These are phyloP conservation scores for Clunio marinus DNA, from an alignment of 2,888 invertebrate species.

Conservation along the genomic window DNA sequence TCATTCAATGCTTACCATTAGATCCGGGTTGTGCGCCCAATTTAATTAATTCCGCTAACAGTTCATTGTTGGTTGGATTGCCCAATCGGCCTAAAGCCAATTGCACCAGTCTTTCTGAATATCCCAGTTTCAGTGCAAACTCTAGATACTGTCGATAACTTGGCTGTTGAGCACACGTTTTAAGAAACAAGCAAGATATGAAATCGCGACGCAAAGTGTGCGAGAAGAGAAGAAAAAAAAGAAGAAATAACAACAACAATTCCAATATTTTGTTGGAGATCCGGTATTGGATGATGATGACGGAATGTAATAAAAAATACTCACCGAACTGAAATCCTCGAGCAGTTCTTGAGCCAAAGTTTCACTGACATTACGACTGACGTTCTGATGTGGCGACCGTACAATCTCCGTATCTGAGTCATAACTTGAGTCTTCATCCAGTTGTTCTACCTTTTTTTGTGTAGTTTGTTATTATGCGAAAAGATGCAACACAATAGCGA, in stretches of 20 bases:
- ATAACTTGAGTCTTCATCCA: slow-evolving; percentile 72
- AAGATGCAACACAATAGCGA: not conserved
- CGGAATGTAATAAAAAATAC: slow-evolving; percentile 40
- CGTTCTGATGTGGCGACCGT: slow-evolving; percentile 62
- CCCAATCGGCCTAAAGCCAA: slow-evolving; percentile 81
- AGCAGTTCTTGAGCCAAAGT: slow-evolving; percentile 81
- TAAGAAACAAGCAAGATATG: slow-evolving; percentile 29
- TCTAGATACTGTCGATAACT: slow-evolving; percentile 67
- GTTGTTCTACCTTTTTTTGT: slow-evolving; percentile 29
- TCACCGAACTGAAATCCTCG: slow-evolving; percentile 59
- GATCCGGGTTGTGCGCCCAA: slow-evolving; percentile 57
- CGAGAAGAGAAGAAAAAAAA: slow-evolving; percentile 21
- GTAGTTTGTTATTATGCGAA: not conserved
- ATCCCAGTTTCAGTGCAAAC: slow-evolving; percentile 88
- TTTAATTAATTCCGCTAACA: slow-evolving; percentile 83
- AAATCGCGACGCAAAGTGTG: slow-evolving; percentile 8
- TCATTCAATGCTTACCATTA: slow-evolving; percentile 28
- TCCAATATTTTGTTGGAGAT: slow-evolving; percentile 35
- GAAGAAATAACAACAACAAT: slow-evolving; percentile 30
- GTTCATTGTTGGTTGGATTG: slow-evolving; percentile 79
- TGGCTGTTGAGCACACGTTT: slow-evolving; percentile 39
- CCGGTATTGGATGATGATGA: slow-evolving; percentile 32
- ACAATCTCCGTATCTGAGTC: slow-evolving; percentile 71
- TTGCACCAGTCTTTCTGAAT: slow-evolving; percentile 79
- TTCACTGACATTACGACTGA: slow-evolving; percentile 75